Conservation (phyloP, 2,113 vertebrate species). For the Plestiodon gilberti region DNA sequence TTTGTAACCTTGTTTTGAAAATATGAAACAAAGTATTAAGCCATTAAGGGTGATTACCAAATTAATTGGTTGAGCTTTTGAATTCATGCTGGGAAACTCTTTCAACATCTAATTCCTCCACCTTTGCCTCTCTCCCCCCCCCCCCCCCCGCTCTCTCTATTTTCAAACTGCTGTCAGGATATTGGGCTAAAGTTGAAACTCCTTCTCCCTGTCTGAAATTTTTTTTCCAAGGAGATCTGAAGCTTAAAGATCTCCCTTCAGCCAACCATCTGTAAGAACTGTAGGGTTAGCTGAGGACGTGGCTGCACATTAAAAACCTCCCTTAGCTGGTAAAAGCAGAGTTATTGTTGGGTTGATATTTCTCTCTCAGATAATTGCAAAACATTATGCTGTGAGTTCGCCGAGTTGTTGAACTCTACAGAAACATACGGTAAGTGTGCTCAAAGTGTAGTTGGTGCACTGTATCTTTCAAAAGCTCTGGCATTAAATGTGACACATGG, state of each 20-base stretch:
- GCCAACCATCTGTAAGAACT: not conserved
- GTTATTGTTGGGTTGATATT: conserved; percentile 9
- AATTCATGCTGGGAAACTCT: not conserved
- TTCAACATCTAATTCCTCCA: no score
- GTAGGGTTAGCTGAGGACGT: conserved; percentile 7
- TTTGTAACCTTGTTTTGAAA: no score
- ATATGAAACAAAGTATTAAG: not conserved
- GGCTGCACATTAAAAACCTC: not conserved
- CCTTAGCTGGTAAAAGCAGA: conserved; percentile 23
- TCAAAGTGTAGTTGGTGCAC: conserved; percentile 50
- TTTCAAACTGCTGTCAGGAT: not conserved
- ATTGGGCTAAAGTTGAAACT: not conserved
- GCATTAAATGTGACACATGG: not conserved
- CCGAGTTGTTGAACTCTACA: not conserved
- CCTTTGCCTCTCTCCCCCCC: not conserved
- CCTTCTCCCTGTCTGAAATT: conserved; percentile 18
- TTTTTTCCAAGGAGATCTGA: conserved; percentile 10
- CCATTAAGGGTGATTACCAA: not conserved
- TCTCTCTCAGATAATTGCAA: not conserved
- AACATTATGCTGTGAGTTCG: not conserved
- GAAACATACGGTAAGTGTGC: not conserved
- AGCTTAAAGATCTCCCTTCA: not conserved
- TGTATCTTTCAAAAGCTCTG: conserved; percentile 35
- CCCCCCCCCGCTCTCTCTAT: not conserved
- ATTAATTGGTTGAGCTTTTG: not conserved